These are phyloP conservation scores for human DNA, from an alignment of 2,113 vertebrate genomes.

Conservation along the genomic window GRCh38 chr12:29657001-29657500, in stretches of 20 bases:
- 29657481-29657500: not conserved
- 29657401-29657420: not conserved
- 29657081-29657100: not conserved
- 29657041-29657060: not conserved
- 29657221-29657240: not conserved
- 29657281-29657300: not conserved
- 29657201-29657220: not conserved
- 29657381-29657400: not conserved
- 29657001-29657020: not conserved
- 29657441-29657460: not conserved
- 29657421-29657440: not conserved
- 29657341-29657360: not conserved
- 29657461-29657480: not conserved
- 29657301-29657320: not conserved
- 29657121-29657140: not conserved
- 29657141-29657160: not conserved
- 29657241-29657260: not conserved
- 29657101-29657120: not conserved
- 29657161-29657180: not conserved
- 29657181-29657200: not conserved
- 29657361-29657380: not conserved
- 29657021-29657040: not conserved
- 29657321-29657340: slow-evolving; percentile 10
- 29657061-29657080: not conserved
- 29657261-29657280: not conserved